These are phyloP conservation scores for Mesaphorura yosii DNA, from an alignment of 1,140 invertebrate genomes.

Conservation along the genomic window DNA sequence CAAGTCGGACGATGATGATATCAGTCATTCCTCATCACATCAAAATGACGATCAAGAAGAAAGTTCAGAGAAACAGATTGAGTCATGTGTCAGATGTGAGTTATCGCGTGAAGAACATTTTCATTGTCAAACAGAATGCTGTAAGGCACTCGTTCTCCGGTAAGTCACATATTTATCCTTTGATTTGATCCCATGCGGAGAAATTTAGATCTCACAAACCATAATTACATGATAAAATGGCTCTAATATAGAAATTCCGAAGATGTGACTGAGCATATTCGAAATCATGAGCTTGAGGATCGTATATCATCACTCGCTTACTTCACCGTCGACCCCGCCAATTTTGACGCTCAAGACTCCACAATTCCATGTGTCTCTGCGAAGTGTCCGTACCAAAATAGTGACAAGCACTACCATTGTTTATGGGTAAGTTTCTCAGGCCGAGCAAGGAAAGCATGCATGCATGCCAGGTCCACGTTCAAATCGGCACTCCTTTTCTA, in stretches of 20 bases:
- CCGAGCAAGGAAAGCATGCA: too few relatives aligned
- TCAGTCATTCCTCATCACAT: slow-evolving; percentile 20
- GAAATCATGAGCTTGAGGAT: slow-evolving; percentile 29
- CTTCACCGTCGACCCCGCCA: slow-evolving; percentile 30
- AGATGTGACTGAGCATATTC: slow-evolving; percentile 24
- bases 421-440: slow-evolving; percentile 45
- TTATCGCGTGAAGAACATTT: slow-evolving; percentile 26
- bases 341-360: slow-evolving; percentile 31
- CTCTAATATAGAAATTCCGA: slow-evolving; percentile 18
- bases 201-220: too few relatives aligned
- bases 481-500: too few relatives aligned
- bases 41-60: slow-evolving; percentile 25
- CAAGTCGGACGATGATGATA: slow-evolving; percentile 28
- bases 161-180: too few relatives aligned
- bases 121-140: slow-evolving; percentile 28
- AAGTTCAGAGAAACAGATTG: slow-evolving; percentile 24
- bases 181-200: too few relatives aligned
- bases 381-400: slow-evolving; percentile 62
- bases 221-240: too few relatives aligned
- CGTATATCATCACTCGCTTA: slow-evolving; percentile 29
- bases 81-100: slow-evolving; percentile 29
- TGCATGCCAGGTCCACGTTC: too few relatives aligned
- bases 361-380: slow-evolving; percentile 32
- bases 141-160: slow-evolving; percentile 23
- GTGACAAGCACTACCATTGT: slow-evolving; percentile 78